Evolutionary conservation across 1,140 invertebrate species (phyloP), one percentile per base, ranked within the genome.

Genomic region (Drosophila simulans): DNA sequence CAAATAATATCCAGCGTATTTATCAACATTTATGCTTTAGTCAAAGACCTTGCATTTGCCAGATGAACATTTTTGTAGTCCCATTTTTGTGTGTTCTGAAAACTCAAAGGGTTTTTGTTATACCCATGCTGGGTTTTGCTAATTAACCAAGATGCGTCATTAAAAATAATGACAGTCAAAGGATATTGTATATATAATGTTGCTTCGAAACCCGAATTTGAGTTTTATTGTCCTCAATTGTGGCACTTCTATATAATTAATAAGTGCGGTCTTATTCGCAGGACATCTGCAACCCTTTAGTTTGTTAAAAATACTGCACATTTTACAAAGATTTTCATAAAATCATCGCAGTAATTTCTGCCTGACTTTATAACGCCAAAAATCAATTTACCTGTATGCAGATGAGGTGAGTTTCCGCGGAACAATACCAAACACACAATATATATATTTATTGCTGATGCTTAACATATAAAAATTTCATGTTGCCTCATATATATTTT

Each of bases 391-490:
- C 42, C 40, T 31, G 48, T 37, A 70, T 45, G 53, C 35, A 68
- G 49, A 48, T 57, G 17, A n/a, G 45, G 3, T 15, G 42, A 49
- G 15, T 54, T 37, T 46, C 20, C 25, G 52, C 20, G 42, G 25
- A 31, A 31, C 31, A 31, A 31, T 31, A 31, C 27, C 60, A 39
- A 45, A 31, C 42, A 46, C 43, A 51, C 20, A 22, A 22, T 22
- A 78, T 54, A 69, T 74, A 59, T 76, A 83, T 83, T 68, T 70
- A 82, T 83, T 64, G 70, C 64, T 79, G 77, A 77, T 79, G 52
- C 69, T 84, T 77, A 84, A 86, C 46, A 64, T 77, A 76, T 82
- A 70, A 79, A 88, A 76, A 63, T 76, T 88, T 79, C 66, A 69
- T 46, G 45, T 45, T 75, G 58, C 79, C 73, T 71, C 39, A 42